Percentiles rank a stretch among this genome's conserved stretches.
Conservation (phyloP, 2,888 invertebrate species). For the Dasypogon diadema region DNA sequence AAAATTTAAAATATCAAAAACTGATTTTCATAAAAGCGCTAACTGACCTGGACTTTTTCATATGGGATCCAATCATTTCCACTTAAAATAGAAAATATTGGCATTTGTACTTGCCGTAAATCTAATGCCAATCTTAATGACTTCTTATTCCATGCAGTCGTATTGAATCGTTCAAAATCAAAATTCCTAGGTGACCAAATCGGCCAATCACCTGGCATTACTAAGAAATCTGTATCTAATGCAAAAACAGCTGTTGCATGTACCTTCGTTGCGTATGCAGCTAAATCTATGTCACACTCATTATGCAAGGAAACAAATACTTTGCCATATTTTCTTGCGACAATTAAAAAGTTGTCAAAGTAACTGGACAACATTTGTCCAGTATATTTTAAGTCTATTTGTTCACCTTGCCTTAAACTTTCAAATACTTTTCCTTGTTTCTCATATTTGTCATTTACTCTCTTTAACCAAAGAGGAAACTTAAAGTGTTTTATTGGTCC, state of each 20-base stretch:
- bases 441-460: conserved; percentile 45
- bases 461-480: conserved; percentile 33
- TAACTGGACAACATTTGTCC: conserved; percentile 41
- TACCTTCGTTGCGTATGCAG: conserved; percentile 44
- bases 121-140: conserved; percentile 29
- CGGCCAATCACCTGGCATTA: conserved; percentile 52
- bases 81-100: conserved; percentile 52
- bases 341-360: conserved; percentile 44
- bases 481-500: conserved; percentile 53
- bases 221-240: conserved; percentile 54
- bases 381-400: neutral
- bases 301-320: conserved; percentile 52
- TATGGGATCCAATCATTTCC: conserved; percentile 50
- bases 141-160: conserved; percentile 46
- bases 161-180: conserved; percentile 28
- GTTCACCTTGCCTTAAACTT: conserved; percentile 31
- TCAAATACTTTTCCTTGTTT: conserved; percentile 24
- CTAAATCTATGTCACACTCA: conserved; percentile 53
- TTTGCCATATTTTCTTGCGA: conserved; percentile 52
- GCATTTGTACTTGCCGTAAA: conserved; percentile 53
- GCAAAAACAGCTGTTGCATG: conserved; percentile 50
- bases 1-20: too few species aligned
- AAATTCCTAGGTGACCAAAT: conserved; percentile 49
- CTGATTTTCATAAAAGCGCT: too few species aligned
- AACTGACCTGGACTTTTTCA: conserved; percentile 31